Percentiles rank a stretch among this genome's conserved stretches.
These are phyloP conservation scores for Orgyia antiqua DNA, from an alignment of 2,888 invertebrate genomes.

Conservation along the genomic window DNA sequence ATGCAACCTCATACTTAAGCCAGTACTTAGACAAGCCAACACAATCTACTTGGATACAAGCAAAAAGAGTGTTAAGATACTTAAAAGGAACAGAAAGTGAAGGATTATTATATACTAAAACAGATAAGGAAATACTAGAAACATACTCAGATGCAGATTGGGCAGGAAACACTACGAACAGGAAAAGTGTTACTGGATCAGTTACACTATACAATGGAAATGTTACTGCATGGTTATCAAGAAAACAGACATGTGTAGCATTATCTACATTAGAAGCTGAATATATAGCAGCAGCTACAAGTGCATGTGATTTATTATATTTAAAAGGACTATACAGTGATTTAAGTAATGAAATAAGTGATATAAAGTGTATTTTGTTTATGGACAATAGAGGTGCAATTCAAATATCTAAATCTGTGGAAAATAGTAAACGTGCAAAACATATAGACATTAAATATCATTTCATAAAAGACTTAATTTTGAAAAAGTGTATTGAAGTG, in stretches of 20 bases:
- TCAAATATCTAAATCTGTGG: no score
- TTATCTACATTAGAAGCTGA: conserved; percentile 1
- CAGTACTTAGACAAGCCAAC: not conserved
- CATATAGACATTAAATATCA: no score
- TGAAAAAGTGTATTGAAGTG: no score
- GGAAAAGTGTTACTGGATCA: conserved; percentile 1
- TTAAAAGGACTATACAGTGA: no score
- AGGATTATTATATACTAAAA: not conserved
- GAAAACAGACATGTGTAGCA: not conserved
- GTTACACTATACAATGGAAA: not conserved
- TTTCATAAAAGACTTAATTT: no score
- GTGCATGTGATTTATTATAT: not conserved
- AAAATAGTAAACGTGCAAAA: no score
- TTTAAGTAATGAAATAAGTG: no score
- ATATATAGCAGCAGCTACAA: not conserved
- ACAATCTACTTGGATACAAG: not conserved
- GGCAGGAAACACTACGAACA: not conserved
- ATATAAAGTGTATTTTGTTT: no score
- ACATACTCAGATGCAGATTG: conserved; percentile 4
- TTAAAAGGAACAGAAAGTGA: not conserved
- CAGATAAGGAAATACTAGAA: not conserved
- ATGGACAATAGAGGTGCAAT: no score
- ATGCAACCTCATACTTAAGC: not conserved
- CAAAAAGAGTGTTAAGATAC: conserved; percentile 1
- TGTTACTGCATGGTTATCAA: not conserved